phyloP scores from a whole-genome alignment of 2,888 invertebrate genomes.

The Phortica okadai region DNA sequence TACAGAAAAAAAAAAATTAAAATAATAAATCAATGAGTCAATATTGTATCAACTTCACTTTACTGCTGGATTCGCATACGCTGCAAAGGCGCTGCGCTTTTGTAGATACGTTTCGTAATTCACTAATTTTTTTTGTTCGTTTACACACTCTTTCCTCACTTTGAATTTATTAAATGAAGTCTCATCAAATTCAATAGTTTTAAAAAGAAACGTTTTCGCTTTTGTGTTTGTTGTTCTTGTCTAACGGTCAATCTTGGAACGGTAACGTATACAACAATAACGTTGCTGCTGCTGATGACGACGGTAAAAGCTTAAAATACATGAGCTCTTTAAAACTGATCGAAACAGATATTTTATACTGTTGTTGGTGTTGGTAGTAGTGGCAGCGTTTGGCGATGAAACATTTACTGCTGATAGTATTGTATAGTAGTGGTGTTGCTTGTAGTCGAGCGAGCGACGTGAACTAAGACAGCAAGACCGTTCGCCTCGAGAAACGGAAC shows the following conservation, averaged over 20 bases:
- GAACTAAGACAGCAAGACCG: slow-evolving; percentile 66
- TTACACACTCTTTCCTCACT: not conserved
- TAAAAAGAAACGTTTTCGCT: not conserved
- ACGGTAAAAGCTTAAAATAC: not conserved
- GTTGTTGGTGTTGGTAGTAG: not conserved
- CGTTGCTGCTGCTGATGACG: not conserved
- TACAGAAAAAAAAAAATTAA: slow-evolving; percentile 11
- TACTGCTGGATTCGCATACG: not conserved
- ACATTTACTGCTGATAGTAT: not conserved
- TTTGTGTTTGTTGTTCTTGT: slow-evolving; percentile 2
- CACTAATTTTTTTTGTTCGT: not conserved
- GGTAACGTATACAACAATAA: not conserved
- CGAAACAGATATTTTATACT: not conserved
- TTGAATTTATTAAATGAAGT: slow-evolving; percentile 15
- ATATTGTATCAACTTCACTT: too few species aligned
- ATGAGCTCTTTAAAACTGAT: not conserved
- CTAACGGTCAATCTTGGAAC: slow-evolving; percentile 15
- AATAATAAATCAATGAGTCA: too few species aligned
- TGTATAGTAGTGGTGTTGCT: not conserved
- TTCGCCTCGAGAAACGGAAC: slow-evolving; percentile 75
- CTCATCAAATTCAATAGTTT: not conserved
- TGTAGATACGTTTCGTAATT: not conserved
- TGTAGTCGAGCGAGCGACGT: not conserved
- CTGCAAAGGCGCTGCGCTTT: not conserved
- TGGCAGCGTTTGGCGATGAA: not conserved